phyloP scores from a whole-genome alignment of 2,888 invertebrate species.

The Acronicta alni region DNA sequence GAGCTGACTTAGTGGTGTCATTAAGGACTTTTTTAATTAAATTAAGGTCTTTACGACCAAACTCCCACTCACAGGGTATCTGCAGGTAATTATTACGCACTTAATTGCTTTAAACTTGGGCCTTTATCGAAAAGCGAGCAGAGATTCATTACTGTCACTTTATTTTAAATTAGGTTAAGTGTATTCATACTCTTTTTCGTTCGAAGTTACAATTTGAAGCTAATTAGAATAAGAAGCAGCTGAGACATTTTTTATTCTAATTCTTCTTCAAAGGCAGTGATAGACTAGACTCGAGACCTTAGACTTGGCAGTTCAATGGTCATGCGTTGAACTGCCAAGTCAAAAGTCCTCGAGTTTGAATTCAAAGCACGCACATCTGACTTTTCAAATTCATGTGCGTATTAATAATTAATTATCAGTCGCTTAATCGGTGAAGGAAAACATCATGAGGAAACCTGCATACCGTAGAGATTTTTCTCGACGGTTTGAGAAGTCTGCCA shows the following conservation, averaged over 20 bases:
- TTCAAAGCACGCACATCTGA: too few relatives aligned
- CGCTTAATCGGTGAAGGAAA: too few relatives aligned
- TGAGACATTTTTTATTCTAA: neutral
- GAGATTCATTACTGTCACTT: conserved; percentile 30
- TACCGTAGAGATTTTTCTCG: too few relatives aligned
- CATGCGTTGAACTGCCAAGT: too few relatives aligned
- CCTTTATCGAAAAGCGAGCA: conserved; percentile 31
- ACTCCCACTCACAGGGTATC: conserved; percentile 36
- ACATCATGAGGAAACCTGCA: too few relatives aligned
- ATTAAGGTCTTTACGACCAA: conserved; percentile 39
- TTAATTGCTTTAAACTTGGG: conserved; percentile 33
- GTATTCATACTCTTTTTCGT: conserved; percentile 26
- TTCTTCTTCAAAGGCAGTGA: too few relatives aligned
- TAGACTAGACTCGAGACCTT: too few relatives aligned
- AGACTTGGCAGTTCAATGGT: too few relatives aligned
- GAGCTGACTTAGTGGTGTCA: conserved; percentile 39
- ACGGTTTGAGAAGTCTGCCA: too few relatives aligned
- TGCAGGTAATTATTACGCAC: conserved; percentile 47
- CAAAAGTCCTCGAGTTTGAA: too few relatives aligned
- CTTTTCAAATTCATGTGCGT: too few relatives aligned
- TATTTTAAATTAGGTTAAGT: conserved; percentile 38
- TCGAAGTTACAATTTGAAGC: conserved; percentile 15
- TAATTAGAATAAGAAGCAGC: conserved; percentile 21
- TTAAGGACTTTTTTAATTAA: conserved; percentile 58
- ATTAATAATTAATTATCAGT: too few relatives aligned